Evolutionary conservation across 2,113 vertebrate genomes (phyloP), one percentile per base, ranked within the genome.

Genomic region (Gallinago media): DNA sequence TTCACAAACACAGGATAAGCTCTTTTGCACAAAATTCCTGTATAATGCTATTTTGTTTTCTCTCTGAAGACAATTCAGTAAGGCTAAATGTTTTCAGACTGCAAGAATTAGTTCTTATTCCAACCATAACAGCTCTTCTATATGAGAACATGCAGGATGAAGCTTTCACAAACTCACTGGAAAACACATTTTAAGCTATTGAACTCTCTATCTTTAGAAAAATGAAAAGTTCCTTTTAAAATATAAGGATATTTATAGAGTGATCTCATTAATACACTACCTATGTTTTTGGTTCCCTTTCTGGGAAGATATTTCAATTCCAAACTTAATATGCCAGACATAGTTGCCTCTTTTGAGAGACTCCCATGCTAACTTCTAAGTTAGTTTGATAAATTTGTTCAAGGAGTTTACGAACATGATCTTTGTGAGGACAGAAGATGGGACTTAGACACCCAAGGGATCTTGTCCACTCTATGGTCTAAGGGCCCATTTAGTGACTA

Each of bases 1-100:
- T 86, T 94, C 87, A 89, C 79, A 95, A 93, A 74, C 63, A 66
- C 38, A 66, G 74, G 91, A 75, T 82, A 96, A 81, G 73, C 62
- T 92, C 72, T 68, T 96, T 96, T 94, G 85, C 62, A 52, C 40
- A 89, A 85, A 84, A 96, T 49, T 94, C 74, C 78, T 89, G 40
- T 77, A 68, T 84, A 84, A 88, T 66, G 47, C n/a, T 62, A 7
- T 50, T 92, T 84, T 74, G 16, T 62, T 91, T 83, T 86, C 54
- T 94, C 75, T 94, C 89, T 21, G 2, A 93, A 95, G 85, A 87
- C 36, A 92, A 78, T 94, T 86, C 52, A 81, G 55, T 63, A 79
- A 74, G 70, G 67, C 27, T 65, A 71, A 89, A 46, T 65, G 19
- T 88, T 89, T 92, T 59, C 58, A 65, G 46, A 54, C 63, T 74